Evolutionary conservation across 2,888 invertebrate species (phyloP).

Genomic region (Pristionchus japonicus): DNA sequence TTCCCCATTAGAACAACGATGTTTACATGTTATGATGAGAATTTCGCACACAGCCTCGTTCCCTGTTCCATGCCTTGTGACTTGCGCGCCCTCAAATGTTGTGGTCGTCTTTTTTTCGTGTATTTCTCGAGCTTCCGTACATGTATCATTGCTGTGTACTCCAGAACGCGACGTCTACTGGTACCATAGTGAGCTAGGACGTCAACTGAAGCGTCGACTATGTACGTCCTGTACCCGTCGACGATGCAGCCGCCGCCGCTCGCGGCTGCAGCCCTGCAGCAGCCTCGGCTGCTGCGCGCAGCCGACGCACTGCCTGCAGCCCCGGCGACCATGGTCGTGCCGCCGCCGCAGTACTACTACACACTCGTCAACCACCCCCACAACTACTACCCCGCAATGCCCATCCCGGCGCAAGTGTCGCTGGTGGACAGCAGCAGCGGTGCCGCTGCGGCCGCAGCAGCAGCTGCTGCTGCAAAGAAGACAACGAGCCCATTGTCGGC

Average conservation of each 20-base stretch:
- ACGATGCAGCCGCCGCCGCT: background rate
- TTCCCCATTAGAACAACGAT: too few relatives aligned
- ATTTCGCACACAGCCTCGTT: too few relatives aligned
- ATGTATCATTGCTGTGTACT: background rate
- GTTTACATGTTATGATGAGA: too few relatives aligned
- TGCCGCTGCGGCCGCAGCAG: background rate
- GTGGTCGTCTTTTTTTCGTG: too few relatives aligned
- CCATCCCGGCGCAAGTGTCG: background rate
- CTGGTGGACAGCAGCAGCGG: slow-evolving; percentile 12
- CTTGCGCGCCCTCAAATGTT: too few relatives aligned
- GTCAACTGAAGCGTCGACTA: too few relatives aligned
- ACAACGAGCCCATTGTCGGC: too few relatives aligned
- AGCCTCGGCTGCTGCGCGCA: background rate
- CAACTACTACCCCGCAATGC: background rate
- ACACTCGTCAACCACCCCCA: background rate
- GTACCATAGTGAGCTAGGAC: background rate
- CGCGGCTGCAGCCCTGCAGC: background rate
- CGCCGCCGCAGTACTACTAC: slow-evolving; percentile 39
- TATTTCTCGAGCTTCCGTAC: background rate
- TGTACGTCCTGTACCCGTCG: slow-evolving; percentile 10
- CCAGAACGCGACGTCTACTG: background rate
- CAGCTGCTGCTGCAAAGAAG: background rate
- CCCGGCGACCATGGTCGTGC: background rate
- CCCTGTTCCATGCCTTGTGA: too few relatives aligned
- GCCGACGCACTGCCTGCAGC: background rate